A percentile compares a stretch with the other conserved stretches of the same genome.
These are phyloP conservation scores for Papilio machaon DNA, from an alignment of 1,140 invertebrate genomes.

Conservation along the genomic window DNA sequence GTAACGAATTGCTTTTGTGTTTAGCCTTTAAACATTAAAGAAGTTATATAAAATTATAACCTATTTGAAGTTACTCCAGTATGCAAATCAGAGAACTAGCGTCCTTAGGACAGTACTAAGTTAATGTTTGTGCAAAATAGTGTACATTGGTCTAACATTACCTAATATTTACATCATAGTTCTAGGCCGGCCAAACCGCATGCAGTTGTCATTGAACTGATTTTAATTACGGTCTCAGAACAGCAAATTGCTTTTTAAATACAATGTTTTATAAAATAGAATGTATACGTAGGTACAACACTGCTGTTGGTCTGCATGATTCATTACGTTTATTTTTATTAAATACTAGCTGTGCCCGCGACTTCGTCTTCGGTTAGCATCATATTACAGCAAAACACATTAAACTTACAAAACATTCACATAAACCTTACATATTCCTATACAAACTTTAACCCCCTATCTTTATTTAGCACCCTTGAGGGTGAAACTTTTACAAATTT, in stretches of 20 bases:
- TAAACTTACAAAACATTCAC: too few relatives aligned
- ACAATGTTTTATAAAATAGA: constrained; percentile 15
- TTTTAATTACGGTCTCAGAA: constrained; percentile 48
- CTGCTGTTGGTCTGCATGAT: constrained; percentile 5
- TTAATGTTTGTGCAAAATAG: constrained; percentile 7
- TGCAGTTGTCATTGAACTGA: constrained; percentile 64
- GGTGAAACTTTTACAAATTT: too few relatives aligned
- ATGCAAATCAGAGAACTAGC: neutral
- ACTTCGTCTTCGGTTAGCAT: too few relatives aligned
- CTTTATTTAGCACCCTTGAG: too few relatives aligned
- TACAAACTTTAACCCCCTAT: too few relatives aligned
- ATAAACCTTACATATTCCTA: too few relatives aligned
- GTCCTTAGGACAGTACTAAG: constrained; percentile 9
- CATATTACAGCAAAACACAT: too few relatives aligned
- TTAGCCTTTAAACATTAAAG: neutral
- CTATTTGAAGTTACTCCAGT: neutral
- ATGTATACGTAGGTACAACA: neutral
- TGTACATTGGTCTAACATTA: constrained; percentile 39
- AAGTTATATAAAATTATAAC: neutral
- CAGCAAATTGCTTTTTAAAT: constrained; percentile 39
- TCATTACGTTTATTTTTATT: constrained; percentile 23
- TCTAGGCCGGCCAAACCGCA: constrained; percentile 44
- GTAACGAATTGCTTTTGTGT: neutral
- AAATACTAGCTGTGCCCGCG: neutral
- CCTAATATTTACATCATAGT: constrained; percentile 46